phyloP scores from a whole-genome alignment of 92 coral and sea anemone species.

The Nematostella vectensis region DNA sequence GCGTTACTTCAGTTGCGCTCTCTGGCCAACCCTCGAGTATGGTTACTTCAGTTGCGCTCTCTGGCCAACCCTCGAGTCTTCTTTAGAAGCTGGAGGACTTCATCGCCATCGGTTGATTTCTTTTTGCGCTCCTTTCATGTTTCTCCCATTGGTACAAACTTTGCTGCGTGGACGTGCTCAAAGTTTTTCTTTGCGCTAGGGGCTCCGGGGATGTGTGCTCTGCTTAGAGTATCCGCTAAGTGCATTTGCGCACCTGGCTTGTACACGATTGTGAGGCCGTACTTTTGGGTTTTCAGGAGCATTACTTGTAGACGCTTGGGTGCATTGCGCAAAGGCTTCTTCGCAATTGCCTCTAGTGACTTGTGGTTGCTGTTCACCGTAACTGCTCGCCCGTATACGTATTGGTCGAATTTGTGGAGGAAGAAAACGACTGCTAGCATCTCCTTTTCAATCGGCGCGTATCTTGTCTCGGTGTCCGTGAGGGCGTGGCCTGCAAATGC shows the following conservation, averaged over 20 bases:
- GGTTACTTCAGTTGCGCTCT: background rate
- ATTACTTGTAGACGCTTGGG: background rate
- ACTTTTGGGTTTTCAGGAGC: background rate
- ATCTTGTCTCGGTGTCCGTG: background rate
- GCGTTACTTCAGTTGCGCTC: too few relatives aligned
- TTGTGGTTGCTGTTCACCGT: background rate
- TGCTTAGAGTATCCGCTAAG: background rate
- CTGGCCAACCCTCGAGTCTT: background rate
- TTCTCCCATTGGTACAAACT: background rate
- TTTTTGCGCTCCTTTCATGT: background rate
- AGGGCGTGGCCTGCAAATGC: background rate
- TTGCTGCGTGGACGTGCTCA: background rate
- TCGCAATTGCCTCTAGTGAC: background rate
- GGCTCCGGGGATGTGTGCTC: background rate
- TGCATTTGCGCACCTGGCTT: slow-evolving; percentile 1
- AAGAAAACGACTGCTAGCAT: background rate
- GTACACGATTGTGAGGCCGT: background rate
- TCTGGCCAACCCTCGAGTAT: too few relatives aligned
- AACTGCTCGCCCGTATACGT: background rate
- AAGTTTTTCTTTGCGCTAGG: background rate
- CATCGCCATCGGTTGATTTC: background rate
- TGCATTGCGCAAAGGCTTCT: background rate
- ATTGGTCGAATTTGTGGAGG: background rate
- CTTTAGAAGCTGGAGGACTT: background rate
- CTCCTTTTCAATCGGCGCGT: background rate